Base-by-base conservation (phyloP, 1,140 invertebrate genomes). In the Harlomillsia oculata region DNA sequence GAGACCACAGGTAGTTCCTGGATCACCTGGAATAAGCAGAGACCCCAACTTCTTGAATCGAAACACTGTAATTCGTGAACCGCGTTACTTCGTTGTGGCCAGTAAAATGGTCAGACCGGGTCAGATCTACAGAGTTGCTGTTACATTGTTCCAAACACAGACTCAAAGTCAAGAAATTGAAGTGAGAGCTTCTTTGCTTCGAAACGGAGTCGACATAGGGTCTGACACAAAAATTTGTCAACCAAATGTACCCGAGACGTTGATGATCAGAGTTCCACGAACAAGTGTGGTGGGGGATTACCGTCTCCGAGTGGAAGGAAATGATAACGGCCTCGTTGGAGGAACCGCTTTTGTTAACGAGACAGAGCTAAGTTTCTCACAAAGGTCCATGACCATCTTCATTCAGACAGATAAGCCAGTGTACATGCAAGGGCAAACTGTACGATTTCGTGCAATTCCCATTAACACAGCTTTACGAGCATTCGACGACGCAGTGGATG, bases 371-470 rank as follows among this genome's bases (percentile, higher is more conserved):
- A 74, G 75, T 9, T 93, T 92, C 68, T 89, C 85, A 0, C 84
- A 86, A 65, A 72, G 87, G n/a, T 90, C 89, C 6, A 90, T 93
- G 85, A 91, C 92, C 0, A 89, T 97, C 59, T 91, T 97, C 65
- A 85, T 97, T 63, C 92, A 96, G 72, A 83, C 89, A 51, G 90
- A 97, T 68, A 95, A 95, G 69, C 91, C 92, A 0, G 80, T 95
- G 0, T 97, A 97, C 67, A 95, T 85, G 79, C 92, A 95, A 71
- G 83, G 88, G 2, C 86, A 96, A 70, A 88, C 79, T 32, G 85
- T 96, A 0, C 75, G 80, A 44, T 93, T 96, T 68, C 79, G 93
- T 23, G 81, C 85, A 1, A 84, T 97, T 58, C 89, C 89, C 0
- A 87, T 96, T 50, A 87, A 88, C 66, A 91, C 87, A 0, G 85